Base-by-base conservation (phyloP, 2,113 vertebrate genomes). In the Halichoeres trimaculatus region DNA sequence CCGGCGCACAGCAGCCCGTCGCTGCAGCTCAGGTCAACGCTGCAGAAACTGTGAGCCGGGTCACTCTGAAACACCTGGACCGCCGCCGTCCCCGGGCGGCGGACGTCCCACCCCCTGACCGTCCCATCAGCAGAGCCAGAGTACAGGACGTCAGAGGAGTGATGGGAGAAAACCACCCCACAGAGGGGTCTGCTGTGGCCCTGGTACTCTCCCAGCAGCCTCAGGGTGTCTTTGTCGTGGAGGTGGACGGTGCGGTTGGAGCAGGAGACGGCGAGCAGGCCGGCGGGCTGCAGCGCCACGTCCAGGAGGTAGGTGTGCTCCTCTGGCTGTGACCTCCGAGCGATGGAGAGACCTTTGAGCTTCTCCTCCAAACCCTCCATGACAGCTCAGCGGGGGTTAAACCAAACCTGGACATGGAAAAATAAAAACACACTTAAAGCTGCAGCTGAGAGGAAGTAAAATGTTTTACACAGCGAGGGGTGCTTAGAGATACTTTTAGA, bases 1-100 rank as follows among this genome's bases (percentile, higher is more conserved):
- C 98, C 97, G 0, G 95, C 97, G 19, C 96, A 97, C 45, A 99
- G 58, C 0, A 99, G 72, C 26, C 91, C 38, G 78, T 96, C 96
- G 7, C 62, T 90, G 89, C 94, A 94, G 92, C 66, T 96, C 76
- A 99, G 19, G 61, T 97, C 98, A 22, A 98, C 95, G 79, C 96
- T 96, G 85, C 95, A 94, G 81, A 95, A 96, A 34, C 70, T 17
- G 8, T 97, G 96, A 0, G 92, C 90, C 9, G 94, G 84, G 9
- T 95, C 94, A 0, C 96, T 95, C 7, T 66, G 84, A 55, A 97
- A 96, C 23, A 92, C 4, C 83, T 93, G 96, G 2, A 58, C 85
- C 0, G 95, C 89, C 0, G 90, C 59, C 0, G 86, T 71, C 5
- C 88, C 67, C 0, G 95, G 93, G 0, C 70, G 20, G 6, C 96